Evolutionary conservation across 2,888 invertebrate genomes (phyloP).

Genomic region (Cacoxenus indagator): DNA sequence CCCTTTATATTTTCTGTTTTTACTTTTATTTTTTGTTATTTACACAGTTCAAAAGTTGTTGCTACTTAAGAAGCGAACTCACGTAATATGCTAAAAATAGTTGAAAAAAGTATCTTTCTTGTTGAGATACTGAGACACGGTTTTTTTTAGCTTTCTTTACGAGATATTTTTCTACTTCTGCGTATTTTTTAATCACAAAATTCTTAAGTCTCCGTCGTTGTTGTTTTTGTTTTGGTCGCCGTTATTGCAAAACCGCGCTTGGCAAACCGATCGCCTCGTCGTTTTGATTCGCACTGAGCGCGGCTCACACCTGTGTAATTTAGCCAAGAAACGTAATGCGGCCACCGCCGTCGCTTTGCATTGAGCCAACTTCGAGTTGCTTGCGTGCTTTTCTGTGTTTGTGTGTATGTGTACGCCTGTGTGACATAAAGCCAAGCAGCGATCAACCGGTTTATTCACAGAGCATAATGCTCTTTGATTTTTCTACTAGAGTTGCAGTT

Average conservation of each 20-base stretch:
- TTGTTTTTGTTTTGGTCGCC: background rate
- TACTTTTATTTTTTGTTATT: background rate
- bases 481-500: too few species aligned
- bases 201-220: background rate
- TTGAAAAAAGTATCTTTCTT: constrained; percentile 46
- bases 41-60: background rate
- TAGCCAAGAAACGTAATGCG: constrained; percentile 1
- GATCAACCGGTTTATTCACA: constrained; percentile 32
- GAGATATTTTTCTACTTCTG: constrained; percentile 9
- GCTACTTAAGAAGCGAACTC: constrained; percentile 35
- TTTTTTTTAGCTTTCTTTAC: constrained; percentile 18
- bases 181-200: constrained; percentile 1
- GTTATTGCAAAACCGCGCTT: background rate
- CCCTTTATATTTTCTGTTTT: background rate
- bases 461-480: background rate
- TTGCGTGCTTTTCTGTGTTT: background rate
- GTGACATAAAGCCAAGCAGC: constrained; percentile 7
- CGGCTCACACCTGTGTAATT: background rate
- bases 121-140: constrained; percentile 12
- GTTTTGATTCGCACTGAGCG: constrained; percentile 50
- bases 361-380: background rate
- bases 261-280: constrained; percentile 39
- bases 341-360: constrained; percentile 5
- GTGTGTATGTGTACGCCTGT: background rate
- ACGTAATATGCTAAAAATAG: constrained; percentile 61